Evolutionary conservation across 2,888 invertebrate genomes (phyloP).

Genomic region (Ceraclea dissimilis): DNA sequence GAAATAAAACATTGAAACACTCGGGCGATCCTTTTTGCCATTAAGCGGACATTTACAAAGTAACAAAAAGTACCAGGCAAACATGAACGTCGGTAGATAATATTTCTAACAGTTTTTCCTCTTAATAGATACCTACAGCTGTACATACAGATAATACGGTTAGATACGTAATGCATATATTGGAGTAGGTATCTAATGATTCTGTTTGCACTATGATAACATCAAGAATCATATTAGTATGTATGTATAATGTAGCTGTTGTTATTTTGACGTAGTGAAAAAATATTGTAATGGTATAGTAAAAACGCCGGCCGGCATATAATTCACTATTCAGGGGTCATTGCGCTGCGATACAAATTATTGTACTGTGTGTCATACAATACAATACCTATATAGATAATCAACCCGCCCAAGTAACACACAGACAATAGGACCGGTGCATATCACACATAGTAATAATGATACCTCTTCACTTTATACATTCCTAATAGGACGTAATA

Average conservation of each 20-base stretch:
- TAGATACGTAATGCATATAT: too few relatives aligned
- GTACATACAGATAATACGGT: too few relatives aligned
- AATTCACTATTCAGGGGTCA: slow-evolving; percentile 2
- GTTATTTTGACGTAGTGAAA: background rate
- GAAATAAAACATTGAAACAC: too few relatives aligned
- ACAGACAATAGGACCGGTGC: slow-evolving; percentile 1
- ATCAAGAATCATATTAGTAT: background rate
- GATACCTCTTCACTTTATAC: slow-evolving; percentile 1
- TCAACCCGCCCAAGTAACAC: background rate
- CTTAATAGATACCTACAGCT: background rate
- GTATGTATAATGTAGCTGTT: background rate
- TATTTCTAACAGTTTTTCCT: background rate
- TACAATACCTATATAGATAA: background rate
- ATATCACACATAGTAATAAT: background rate
- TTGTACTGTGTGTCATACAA: background rate
- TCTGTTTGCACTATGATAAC: background rate
- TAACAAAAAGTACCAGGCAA: background rate
- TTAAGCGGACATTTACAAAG: too few relatives aligned
- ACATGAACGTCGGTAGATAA: background rate
- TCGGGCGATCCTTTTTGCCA: too few relatives aligned
- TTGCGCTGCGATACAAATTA: background rate
- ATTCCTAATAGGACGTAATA: slow-evolving; percentile 2
- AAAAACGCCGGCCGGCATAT: slow-evolving; percentile 1
- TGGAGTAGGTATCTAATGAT: background rate
- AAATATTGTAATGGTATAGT: too few relatives aligned